A percentile compares a stretch with the other conserved stretches of the same genome.
Evolutionary conservation across 2,797 vertebrate genomes (phyloP).

Genomic region (Lophius americanus): DNA sequence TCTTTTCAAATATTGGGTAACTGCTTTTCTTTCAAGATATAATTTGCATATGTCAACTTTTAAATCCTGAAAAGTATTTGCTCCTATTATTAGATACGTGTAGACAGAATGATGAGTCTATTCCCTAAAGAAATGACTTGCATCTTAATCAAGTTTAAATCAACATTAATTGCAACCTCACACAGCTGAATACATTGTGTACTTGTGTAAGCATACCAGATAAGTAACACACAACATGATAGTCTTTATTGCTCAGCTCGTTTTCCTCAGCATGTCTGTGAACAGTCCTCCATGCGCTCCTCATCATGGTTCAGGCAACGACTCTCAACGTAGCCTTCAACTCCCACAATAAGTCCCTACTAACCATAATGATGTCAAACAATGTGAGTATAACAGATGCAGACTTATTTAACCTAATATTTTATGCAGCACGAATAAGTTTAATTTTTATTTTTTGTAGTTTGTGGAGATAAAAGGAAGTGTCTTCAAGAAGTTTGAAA

Average conservation of each 20-base stretch:
- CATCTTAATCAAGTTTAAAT: not conserved
- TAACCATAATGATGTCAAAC: slow-evolving; percentile 99
- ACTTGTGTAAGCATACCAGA: not conserved
- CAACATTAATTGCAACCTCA: not conserved
- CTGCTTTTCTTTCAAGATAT: no score
- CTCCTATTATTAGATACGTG: not conserved
- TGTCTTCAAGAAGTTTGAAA: slow-evolving; percentile 99
- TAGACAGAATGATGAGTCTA: not conserved
- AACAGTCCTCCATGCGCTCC: slow-evolving; percentile 94
- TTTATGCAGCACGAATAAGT: not conserved
- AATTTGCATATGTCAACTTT: not conserved
- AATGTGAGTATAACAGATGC: slow-evolving; percentile 85
- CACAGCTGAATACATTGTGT: not conserved
- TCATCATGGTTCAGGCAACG: slow-evolving; percentile 97
- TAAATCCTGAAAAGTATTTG: no score
- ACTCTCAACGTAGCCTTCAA: slow-evolving; percentile 98
- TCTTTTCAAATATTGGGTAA: no score
- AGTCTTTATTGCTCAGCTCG: not conserved
- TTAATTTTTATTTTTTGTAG: slow-evolving; percentile 67
- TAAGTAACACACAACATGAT: not conserved
- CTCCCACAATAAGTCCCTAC: slow-evolving; percentile 96
- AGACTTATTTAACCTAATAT: no score
- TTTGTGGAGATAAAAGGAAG: slow-evolving; percentile 99
- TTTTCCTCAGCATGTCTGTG: slow-evolving; percentile 70
- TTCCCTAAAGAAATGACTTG: not conserved